These are phyloP conservation scores for Temnothorax rugatulus DNA, from an alignment of 2,888 invertebrate species.

Conservation along the genomic window DNA sequence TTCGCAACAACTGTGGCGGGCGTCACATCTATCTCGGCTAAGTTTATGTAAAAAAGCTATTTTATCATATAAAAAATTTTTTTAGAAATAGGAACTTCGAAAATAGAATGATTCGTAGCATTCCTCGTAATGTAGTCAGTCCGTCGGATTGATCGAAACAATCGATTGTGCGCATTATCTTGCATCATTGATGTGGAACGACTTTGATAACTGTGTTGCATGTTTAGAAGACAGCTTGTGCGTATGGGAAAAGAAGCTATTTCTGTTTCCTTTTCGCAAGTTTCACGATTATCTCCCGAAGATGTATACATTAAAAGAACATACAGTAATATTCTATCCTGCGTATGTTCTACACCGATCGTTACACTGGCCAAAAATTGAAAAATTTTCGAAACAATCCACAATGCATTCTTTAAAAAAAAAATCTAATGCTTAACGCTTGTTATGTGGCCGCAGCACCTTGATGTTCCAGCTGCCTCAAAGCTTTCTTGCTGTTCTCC, in stretches of 20 bases:
- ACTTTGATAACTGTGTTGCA: slow-evolving; percentile 13
- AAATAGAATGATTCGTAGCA: slow-evolving; percentile 40
- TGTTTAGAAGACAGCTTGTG: neutral
- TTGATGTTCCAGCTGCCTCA: slow-evolving; percentile 77
- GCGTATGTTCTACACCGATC: neutral
- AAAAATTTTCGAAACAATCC: neutral
- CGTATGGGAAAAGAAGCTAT: neutral
- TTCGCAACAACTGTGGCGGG: neutral
- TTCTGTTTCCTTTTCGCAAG: neutral
- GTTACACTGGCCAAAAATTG: neutral
- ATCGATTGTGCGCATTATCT: neutral
- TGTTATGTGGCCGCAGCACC: slow-evolving; percentile 4
- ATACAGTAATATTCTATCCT: neutral
- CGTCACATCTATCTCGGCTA: neutral
- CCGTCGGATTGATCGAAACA: slow-evolving; percentile 14
- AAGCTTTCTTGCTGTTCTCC: slow-evolving; percentile 88
- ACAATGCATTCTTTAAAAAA: neutral
- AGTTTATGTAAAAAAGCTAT: slow-evolving; percentile 6
- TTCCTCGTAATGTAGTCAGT: slow-evolving; percentile 30
- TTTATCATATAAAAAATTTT: slow-evolving; percentile 40
- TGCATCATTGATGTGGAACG: neutral
- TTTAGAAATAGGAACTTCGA: slow-evolving; percentile 51
- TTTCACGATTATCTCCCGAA: neutral
- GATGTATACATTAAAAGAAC: neutral
- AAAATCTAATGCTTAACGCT: neutral